These are phyloP conservation scores for Nomada ruficornis DNA, from an alignment of 2,888 invertebrate species.

Conservation along the genomic window DNA sequence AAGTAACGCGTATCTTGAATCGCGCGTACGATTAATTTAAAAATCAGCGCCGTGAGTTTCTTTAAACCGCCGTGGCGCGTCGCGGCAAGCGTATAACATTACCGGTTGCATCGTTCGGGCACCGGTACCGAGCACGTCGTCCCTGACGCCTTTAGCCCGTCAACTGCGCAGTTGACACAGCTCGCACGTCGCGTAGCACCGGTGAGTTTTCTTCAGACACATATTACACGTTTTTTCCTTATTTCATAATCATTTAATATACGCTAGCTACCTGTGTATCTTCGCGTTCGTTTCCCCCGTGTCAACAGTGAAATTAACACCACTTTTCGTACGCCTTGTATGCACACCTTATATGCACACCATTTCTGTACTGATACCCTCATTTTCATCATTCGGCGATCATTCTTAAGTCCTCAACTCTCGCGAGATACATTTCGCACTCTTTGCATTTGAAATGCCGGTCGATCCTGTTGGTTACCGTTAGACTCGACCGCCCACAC, in stretches of 20 bases:
- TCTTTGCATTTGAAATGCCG: constrained; percentile 42
- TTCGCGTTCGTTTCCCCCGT: background rate
- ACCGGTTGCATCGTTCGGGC: constrained; percentile 65
- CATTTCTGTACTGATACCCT: constrained; percentile 29
- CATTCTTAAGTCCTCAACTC: background rate
- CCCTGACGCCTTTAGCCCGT: constrained; percentile 75
- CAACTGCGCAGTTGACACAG: constrained; percentile 82
- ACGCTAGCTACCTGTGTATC: background rate
- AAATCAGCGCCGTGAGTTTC: constrained; percentile 24
- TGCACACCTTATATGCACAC: constrained; percentile 40
- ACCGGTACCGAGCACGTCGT: constrained; percentile 75
- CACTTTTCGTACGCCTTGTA: constrained; percentile 31
- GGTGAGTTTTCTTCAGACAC: constrained; percentile 76
- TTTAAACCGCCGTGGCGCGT: constrained; percentile 59
- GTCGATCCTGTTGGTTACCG: constrained; percentile 46
- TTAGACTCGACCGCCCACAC: constrained; percentile 54
- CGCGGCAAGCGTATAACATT: constrained; percentile 58
- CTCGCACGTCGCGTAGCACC: constrained; percentile 78
- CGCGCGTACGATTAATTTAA: constrained; percentile 3
- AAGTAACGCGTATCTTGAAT: constrained; percentile 1
- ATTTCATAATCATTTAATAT: background rate
- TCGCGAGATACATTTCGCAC: background rate
- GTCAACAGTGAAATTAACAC: constrained; percentile 5
- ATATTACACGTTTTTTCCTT: constrained; percentile 41
- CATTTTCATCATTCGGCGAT: background rate